Conservation (phyloP, 2,888 invertebrate species). For the Melanotus villosus region DNA sequence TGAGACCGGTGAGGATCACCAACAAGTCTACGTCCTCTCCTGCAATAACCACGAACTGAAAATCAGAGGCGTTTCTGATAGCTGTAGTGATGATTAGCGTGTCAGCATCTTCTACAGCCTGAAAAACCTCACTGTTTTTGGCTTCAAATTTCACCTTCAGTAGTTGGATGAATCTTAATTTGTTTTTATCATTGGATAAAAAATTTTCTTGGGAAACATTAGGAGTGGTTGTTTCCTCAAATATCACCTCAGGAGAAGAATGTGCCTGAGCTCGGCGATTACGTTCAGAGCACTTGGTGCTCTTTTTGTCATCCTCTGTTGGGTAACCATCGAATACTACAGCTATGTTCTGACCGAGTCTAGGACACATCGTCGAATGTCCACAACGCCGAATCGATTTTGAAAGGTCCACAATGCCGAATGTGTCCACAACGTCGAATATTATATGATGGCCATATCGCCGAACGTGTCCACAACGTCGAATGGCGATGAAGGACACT, state of each 20-base stretch:
- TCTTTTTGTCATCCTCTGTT: conserved; percentile 29
- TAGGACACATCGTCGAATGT: no score
- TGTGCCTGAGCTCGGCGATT: conserved; percentile 45
- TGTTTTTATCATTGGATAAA: conserved; percentile 51
- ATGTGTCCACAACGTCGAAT: no score
- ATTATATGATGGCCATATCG: no score
- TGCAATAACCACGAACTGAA: conserved; percentile 38
- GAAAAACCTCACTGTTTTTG: conserved; percentile 36
- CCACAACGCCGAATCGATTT: no score
- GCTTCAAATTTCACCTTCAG: conserved; percentile 38
- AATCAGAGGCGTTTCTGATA: conserved; percentile 33
- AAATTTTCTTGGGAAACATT: conserved; percentile 52
- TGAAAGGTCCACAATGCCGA: no score
- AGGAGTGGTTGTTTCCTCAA: conserved; percentile 41
- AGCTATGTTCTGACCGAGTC: conserved; percentile 40
- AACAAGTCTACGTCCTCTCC: conserved; percentile 52
- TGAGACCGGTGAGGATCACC: conserved; percentile 50
- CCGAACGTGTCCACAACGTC: no score
- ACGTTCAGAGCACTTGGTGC: conserved; percentile 54
- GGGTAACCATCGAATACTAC: conserved; percentile 56
- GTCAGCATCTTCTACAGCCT: conserved; percentile 50
- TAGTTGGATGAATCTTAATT: conserved; percentile 50
- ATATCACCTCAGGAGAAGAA: conserved; percentile 43
- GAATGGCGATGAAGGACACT: no score
- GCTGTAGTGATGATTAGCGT: conserved; percentile 45